These are phyloP conservation scores for Acrobasis consociella DNA, from an alignment of 2,888 invertebrate genomes.

Conservation along the genomic window DNA sequence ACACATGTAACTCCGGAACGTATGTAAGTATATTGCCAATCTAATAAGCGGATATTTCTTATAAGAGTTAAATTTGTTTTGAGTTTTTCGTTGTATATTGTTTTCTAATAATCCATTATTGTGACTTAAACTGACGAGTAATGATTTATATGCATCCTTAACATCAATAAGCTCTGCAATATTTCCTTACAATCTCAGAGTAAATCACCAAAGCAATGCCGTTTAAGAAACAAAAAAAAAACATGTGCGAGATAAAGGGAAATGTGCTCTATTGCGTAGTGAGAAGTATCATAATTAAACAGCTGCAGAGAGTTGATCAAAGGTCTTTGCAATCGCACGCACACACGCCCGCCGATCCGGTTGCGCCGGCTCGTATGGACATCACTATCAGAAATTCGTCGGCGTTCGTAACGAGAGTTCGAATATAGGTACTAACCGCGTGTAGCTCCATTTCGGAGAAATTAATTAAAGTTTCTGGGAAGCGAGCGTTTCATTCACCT, in stretches of 20 bases:
- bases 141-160: constrained; percentile 13
- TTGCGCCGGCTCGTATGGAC: constrained; percentile 51
- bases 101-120: background rate
- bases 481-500: constrained; percentile 60
- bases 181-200: constrained; percentile 20
- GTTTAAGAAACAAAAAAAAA: constrained; percentile 14
- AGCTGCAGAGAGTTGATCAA: constrained; percentile 39
- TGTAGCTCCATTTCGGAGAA: constrained; percentile 66
- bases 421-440: constrained; percentile 59
- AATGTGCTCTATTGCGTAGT: constrained; percentile 41
- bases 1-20: background rate
- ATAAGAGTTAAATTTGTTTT: constrained; percentile 9
- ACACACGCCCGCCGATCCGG: constrained; percentile 51
- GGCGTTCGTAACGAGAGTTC: constrained; percentile 55
- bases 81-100: background rate
- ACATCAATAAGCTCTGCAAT: constrained; percentile 21
- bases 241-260: constrained; percentile 23
- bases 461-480: constrained; percentile 71
- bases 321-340: constrained; percentile 43
- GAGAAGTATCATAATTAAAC: constrained; percentile 41
- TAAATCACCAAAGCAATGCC: constrained; percentile 21
- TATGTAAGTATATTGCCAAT: background rate
- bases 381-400: constrained; percentile 56
- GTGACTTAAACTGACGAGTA: background rate
- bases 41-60: constrained; percentile 2